Conservation (phyloP, 2,888 invertebrate genomes). For the Maniola hyperantus region DNA sequence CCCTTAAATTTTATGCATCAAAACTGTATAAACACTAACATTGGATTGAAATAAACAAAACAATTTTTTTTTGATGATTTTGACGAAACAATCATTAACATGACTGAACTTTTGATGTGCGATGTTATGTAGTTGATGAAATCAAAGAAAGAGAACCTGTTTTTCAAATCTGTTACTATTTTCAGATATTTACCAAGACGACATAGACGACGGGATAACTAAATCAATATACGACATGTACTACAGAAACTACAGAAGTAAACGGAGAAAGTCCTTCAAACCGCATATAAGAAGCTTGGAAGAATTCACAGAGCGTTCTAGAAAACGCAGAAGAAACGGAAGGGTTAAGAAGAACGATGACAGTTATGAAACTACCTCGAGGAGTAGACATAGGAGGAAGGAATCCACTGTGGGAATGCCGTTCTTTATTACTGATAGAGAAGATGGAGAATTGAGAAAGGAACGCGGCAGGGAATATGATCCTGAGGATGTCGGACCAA, state of each 20-base stretch:
- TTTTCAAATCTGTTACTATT: slow-evolving; percentile 12
- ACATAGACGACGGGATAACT: slow-evolving; percentile 64
- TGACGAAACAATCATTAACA: no score
- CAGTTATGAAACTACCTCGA: slow-evolving; percentile 24
- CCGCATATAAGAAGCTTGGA: slow-evolving; percentile 39
- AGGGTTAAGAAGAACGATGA: slow-evolving; percentile 24
- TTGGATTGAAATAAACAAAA: no score
- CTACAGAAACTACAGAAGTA: slow-evolving; percentile 63
- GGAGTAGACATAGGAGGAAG: slow-evolving; percentile 29
- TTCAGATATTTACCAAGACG: slow-evolving; percentile 46
- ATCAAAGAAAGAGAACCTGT: no score
- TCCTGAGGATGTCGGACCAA: slow-evolving; percentile 15
- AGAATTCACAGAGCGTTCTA: slow-evolving; percentile 33
- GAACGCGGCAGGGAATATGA: neutral
- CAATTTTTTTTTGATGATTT: no score
- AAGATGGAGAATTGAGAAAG: neutral
- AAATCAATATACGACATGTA: slow-evolving; percentile 76
- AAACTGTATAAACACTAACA: no score
- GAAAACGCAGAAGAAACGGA: slow-evolving; percentile 35
- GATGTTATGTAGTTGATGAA: no score
- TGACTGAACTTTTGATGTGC: no score
- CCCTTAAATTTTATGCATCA: no score
- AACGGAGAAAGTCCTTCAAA: slow-evolving; percentile 39
- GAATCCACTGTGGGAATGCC: slow-evolving; percentile 41
- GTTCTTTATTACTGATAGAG: slow-evolving; percentile 42